Percentiles rank a stretch among this genome's conserved stretches.
Evolutionary conservation across 2,888 invertebrate genomes (phyloP).

Genomic region (Diarsia brunnea): DNA sequence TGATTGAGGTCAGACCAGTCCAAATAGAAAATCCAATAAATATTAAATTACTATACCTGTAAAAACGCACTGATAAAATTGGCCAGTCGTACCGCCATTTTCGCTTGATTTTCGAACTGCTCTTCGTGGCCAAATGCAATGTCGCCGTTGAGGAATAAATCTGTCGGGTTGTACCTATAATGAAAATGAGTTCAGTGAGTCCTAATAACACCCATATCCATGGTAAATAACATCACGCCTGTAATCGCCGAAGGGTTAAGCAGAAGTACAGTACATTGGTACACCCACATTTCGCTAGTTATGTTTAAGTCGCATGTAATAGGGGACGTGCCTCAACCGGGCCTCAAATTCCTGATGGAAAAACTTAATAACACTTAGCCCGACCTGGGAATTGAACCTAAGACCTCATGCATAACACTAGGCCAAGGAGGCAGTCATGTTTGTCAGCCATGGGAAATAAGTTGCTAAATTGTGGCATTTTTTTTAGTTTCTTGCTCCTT

Average conservation of each 20-base stretch:
- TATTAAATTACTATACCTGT: constrained; percentile 90
- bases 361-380: no score
- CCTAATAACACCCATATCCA: not conserved
- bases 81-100: constrained; percentile 98
- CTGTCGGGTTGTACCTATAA: constrained; percentile 93
- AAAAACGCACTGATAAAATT: constrained; percentile 99
- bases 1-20: not conserved
- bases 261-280: no score
- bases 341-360: no score
- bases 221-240: not conserved
- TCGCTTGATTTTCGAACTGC: constrained; percentile 98
- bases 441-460: not conserved
- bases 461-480: not conserved
- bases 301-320: no score
- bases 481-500: no score
- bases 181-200: not conserved
- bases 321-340: no score
- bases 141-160: constrained; percentile 96
- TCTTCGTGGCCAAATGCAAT: constrained; percentile 96
- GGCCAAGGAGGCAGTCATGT: no score
- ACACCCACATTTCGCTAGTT: no score
- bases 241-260: no score
- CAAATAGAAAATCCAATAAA: not conserved
- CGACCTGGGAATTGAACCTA: no score
- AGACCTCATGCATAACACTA: no score